phyloP scores from a whole-genome alignment of 2,113 vertebrate genomes.

The Chamaea fasciata region DNA sequence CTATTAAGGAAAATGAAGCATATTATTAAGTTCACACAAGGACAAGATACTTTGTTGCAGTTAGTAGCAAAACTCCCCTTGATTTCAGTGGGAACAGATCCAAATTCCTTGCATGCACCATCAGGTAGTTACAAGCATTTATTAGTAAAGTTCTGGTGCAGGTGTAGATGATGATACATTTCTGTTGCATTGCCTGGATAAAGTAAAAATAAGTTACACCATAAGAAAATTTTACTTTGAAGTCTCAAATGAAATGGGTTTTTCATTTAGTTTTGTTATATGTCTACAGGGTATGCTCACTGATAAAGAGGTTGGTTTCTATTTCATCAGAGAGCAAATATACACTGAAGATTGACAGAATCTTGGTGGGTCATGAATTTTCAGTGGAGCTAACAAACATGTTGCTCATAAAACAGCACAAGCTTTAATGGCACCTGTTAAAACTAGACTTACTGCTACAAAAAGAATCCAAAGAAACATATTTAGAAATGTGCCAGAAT shows the following conservation, averaged over 20 bases:
- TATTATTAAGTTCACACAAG: background rate
- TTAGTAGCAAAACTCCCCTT: background rate
- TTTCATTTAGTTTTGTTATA: background rate
- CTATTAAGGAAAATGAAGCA: background rate
- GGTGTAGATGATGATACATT: conserved; percentile 12
- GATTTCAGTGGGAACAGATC: background rate
- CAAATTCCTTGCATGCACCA: background rate
- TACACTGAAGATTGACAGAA: background rate
- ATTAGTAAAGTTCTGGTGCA: background rate
- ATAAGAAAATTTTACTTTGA: background rate
- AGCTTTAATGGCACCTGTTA: background rate
- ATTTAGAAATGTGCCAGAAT: background rate
- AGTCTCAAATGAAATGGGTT: background rate
- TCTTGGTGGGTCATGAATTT: background rate
- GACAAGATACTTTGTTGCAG: background rate
- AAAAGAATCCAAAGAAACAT: background rate
- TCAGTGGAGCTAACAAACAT: background rate
- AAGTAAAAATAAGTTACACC: conserved; percentile 4
- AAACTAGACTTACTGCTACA: background rate
- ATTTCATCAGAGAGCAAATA: background rate
- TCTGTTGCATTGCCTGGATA: conserved; percentile 8
- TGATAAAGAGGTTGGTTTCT: background rate
- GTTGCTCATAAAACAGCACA: background rate
- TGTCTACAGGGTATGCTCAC: background rate
- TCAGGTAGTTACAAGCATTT: background rate